These are phyloP conservation scores for Cheilosia soror DNA, from an alignment of 2,888 invertebrate genomes.

Conservation along the genomic window DNA sequence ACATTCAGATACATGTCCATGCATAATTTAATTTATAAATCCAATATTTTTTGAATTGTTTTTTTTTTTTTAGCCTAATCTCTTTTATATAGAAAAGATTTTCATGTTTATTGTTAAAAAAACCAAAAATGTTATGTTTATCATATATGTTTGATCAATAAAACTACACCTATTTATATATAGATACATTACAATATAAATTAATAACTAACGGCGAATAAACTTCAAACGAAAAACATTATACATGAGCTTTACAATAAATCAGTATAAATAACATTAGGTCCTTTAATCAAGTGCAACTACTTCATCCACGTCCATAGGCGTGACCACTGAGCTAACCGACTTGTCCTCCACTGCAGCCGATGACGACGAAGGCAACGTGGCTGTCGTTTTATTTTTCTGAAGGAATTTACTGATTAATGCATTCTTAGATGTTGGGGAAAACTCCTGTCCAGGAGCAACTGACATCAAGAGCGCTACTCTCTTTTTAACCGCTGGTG, in stretches of 20 bases:
- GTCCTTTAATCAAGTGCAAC: slow-evolving; percentile 49
- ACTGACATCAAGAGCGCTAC: slow-evolving; percentile 81
- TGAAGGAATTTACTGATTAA: slow-evolving; percentile 84
- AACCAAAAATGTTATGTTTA: slow-evolving; percentile 18
- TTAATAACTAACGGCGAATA: slow-evolving; percentile 63
- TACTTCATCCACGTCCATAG: slow-evolving; percentile 48
- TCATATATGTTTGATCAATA: slow-evolving; percentile 42
- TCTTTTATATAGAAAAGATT: slow-evolving; percentile 36
- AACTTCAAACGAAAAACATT: slow-evolving; percentile 48
- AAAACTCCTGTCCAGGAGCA: slow-evolving; percentile 80
- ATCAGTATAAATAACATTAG: slow-evolving; percentile 37
- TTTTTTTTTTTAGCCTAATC: background rate
- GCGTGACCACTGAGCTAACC: slow-evolving; percentile 12
- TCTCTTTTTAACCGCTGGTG: slow-evolving; percentile 42
- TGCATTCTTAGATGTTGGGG: slow-evolving; percentile 80
- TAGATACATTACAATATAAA: slow-evolving; percentile 69
- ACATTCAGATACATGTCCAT: too few species aligned
- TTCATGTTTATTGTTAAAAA: slow-evolving; percentile 48
- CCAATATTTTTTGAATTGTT: background rate
- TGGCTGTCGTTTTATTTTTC: slow-evolving; percentile 67
- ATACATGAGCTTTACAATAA: slow-evolving; percentile 58
- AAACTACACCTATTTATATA: slow-evolving; percentile 61
- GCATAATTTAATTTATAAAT: background rate
- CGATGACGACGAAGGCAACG: background rate
- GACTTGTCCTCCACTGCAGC: background rate